phyloP scores from a whole-genome alignment of 2,888 invertebrate species.

The Latrodectus elegans region DNA sequence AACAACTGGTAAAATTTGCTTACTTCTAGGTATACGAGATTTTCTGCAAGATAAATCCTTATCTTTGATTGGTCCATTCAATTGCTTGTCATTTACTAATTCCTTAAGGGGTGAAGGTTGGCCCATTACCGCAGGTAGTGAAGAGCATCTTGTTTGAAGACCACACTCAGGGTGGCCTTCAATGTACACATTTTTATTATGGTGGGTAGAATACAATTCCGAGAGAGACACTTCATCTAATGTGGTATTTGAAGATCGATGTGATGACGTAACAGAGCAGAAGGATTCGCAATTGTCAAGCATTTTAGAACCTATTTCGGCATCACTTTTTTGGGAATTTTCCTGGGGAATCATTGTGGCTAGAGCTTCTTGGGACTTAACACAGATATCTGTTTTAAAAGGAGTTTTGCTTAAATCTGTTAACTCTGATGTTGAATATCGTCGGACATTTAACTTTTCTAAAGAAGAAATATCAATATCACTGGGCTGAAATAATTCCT shows the following conservation, averaged over 20 bases:
- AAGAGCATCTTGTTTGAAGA: conserved; percentile 30
- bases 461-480: too few relatives aligned
- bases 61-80: conserved; percentile 6
- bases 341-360: too few relatives aligned
- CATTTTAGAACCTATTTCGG: too few relatives aligned
- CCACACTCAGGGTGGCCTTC: not conserved
- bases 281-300: not conserved
- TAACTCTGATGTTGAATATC: too few relatives aligned
- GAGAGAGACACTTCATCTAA: conserved; percentile 8
- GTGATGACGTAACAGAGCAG: not conserved
- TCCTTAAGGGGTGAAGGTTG: conserved; percentile 15
- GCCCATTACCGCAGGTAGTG: conserved; percentile 43
- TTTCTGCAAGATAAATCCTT: conserved; percentile 13
- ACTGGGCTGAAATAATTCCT: too few relatives aligned
- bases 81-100: not conserved
- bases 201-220: not conserved
- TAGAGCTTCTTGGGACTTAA: too few relatives aligned
- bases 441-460: too few relatives aligned
- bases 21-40: conserved; percentile 61
- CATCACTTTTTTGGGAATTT: too few relatives aligned
- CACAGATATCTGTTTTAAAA: too few relatives aligned
- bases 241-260: not conserved
- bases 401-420: too few relatives aligned
- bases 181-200: not conserved
- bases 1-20: conserved; percentile 8